Evolutionary conservation across 2,888 invertebrate genomes (phyloP).

Genomic region (Drymonia ruficornis): DNA sequence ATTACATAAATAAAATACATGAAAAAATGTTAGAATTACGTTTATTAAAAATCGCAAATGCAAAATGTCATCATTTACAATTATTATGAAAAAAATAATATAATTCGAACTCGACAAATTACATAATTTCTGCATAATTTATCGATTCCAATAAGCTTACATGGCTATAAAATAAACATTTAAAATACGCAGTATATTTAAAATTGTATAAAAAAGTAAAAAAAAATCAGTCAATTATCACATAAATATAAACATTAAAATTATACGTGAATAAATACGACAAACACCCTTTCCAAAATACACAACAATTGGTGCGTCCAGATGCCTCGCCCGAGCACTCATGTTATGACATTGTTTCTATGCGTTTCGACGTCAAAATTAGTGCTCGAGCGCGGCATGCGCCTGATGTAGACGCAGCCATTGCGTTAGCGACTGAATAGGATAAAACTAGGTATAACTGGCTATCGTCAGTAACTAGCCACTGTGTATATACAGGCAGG

Average conservation of each 20-base stretch:
- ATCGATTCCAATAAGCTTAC: constrained; percentile 14
- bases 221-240: constrained; percentile 53
- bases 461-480: too few species aligned
- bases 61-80: constrained; percentile 44
- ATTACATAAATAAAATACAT: not conserved
- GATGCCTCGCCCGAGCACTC: too few species aligned
- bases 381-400: too few species aligned
- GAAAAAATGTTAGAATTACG: constrained; percentile 22
- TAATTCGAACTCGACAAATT: constrained; percentile 15
- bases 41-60: constrained; percentile 50
- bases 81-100: constrained; percentile 12
- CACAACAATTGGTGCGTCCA: too few species aligned
- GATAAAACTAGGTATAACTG: too few species aligned
- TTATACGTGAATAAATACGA: constrained; percentile 5
- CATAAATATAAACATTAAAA: constrained; percentile 33
- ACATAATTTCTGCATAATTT: constrained; percentile 15
- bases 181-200: constrained; percentile 21
- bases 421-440: too few species aligned
- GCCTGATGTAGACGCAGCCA: too few species aligned
- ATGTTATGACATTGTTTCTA: too few species aligned
- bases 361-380: too few species aligned
- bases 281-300: not conserved
- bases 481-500: too few species aligned
- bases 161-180: constrained; percentile 25
- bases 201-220: constrained; percentile 14